Evolutionary conservation across 2,888 invertebrate species (phyloP), one percentile per base, ranked within the genome.

Genomic region (Caenorhabditis auriculariae): DNA sequence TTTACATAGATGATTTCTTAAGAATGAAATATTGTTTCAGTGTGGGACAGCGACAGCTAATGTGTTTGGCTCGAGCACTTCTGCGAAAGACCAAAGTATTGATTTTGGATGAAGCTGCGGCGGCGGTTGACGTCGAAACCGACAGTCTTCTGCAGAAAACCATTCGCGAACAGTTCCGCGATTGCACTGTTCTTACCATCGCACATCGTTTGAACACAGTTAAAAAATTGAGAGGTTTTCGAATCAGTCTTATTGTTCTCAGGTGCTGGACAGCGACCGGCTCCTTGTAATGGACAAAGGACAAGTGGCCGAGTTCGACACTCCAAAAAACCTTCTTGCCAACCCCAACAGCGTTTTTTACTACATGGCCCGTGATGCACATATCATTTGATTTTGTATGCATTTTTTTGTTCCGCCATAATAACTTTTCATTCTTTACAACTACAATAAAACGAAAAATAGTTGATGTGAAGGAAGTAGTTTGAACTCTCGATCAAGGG

Each of bases 141-240:
- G 77, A 79, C 41, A 67, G 69, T 24, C 71, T 78, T n/a, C 60
- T 80, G 9, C 86, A 90, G 88, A 86, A 88, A 69, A 89, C 90
- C 0, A 85, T 93, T 60, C 21, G 89, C 35, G 87, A 88, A 59
- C 88, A 88, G 43, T 91, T 92, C 82, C 87, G 87, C 67, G 88
- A 89, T 72, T 88, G 89, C 68, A 93, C 92, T 0, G 89, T 78
- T 12, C 59, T 78, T 4, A 78, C 78, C 9, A 78, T 78, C 48
- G 78, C 78, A 9, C 78, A 78, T 91, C 87, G 91, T 7, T 39
- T 69, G 46, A 66, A 66, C 28, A 66, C 69, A 46, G 69, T 26
- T 23, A 23, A 35, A 21, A 43, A 39, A 29, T 29, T 21, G 17
- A n/a, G 17, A 21, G 39, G 17, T 23, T 7, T 37, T 43, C 12